phyloP scores from a whole-genome alignment of 1,140 invertebrate genomes.

The Ceratosolen solmsi region DNA sequence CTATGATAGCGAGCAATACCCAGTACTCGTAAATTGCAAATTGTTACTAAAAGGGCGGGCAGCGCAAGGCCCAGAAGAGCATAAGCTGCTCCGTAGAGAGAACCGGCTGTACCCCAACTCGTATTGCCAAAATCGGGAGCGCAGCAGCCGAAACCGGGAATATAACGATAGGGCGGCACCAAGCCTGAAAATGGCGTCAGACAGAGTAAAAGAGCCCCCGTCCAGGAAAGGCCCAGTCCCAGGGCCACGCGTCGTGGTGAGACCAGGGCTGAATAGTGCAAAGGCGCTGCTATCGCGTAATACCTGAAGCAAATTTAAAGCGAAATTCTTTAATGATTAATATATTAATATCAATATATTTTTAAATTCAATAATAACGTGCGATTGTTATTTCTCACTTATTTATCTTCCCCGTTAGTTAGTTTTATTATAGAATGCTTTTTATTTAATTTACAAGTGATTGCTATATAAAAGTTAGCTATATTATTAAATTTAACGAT shows the following conservation, averaged over 20 bases:
- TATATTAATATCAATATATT: no score
- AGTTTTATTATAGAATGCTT: no score
- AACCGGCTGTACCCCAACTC: constrained; percentile 65
- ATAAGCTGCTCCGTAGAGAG: constrained; percentile 79
- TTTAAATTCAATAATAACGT: no score
- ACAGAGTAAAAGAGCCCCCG: constrained; percentile 68
- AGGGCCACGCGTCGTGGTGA: constrained; percentile 76
- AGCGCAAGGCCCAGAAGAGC: constrained; percentile 78
- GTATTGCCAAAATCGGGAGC: constrained; percentile 79
- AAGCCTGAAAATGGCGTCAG: constrained; percentile 70
- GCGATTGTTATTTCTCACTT: no score
- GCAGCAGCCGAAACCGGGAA: constrained; percentile 77
- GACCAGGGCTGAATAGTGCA: constrained; percentile 83
- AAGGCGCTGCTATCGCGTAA: constrained; percentile 83
- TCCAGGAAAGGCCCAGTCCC: constrained; percentile 73
- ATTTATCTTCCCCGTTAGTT: no score
- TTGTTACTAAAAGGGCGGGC: constrained; percentile 80
- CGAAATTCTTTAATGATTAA: no score
- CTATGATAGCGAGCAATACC: constrained; percentile 87
- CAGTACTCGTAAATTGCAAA: constrained; percentile 83
- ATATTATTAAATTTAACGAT: no score
- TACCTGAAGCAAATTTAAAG: constrained; percentile 67
- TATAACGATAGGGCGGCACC: constrained; percentile 73
- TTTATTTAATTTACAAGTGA: no score
- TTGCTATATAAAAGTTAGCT: no score